phyloP scores from a whole-genome alignment of 2,888 invertebrate species.

The Xestia c-nigrum region DNA sequence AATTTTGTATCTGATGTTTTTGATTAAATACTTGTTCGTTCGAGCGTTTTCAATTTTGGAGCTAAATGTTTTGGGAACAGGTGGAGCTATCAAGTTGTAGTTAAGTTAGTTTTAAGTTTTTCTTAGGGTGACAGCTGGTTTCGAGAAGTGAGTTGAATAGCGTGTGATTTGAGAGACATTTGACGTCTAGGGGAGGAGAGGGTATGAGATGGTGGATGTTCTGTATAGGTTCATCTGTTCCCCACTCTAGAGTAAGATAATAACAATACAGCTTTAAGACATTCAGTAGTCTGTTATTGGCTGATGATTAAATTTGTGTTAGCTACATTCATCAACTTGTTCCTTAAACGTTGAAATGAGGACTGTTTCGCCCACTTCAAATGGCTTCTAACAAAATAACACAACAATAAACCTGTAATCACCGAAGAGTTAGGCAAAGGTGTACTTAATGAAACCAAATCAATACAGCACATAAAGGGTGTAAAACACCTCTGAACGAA shows the following conservation, averaged over 20 bases:
- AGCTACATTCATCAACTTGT: background rate
- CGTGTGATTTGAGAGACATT: background rate
- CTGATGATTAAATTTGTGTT: background rate
- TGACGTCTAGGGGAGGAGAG: background rate
- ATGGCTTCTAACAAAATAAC: background rate
- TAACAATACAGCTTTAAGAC: background rate
- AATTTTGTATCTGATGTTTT: background rate
- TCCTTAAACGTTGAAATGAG: background rate
- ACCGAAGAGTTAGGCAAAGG: no score
- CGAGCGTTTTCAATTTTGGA: background rate
- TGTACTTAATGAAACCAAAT: no score
- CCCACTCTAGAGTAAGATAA: background rate
- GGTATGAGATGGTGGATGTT: background rate
- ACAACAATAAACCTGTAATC: background rate
- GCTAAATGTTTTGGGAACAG: constrained; percentile 5
- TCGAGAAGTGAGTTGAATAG: background rate
- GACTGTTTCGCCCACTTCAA: background rate
- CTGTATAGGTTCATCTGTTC: background rate
- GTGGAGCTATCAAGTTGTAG: background rate
- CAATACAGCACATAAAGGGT: no score
- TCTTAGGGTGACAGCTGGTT: background rate
- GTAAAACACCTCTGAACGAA: no score
- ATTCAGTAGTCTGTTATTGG: background rate
- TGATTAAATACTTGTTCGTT: constrained; percentile 10
- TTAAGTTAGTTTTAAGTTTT: background rate